Evolutionary conservation across 1,140 invertebrate genomes (phyloP).

Genomic region (Linepithema humile): DNA sequence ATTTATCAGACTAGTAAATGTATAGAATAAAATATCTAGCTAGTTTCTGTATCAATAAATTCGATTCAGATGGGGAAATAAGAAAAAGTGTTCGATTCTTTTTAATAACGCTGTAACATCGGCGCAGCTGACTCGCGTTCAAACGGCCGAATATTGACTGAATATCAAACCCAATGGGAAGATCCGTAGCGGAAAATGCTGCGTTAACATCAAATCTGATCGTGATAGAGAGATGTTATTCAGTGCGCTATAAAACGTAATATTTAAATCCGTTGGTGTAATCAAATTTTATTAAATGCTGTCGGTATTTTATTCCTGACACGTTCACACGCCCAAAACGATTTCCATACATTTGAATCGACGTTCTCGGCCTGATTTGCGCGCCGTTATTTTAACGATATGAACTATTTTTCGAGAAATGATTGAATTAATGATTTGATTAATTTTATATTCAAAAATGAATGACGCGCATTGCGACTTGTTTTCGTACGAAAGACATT

Average conservation of each 20-base stretch:
- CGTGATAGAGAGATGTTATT: conserved; percentile 29
- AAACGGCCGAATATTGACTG: background rate
- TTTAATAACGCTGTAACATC: conserved; percentile 22
- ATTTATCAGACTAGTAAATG: background rate
- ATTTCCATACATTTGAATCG: conserved; percentile 32
- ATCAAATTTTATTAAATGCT: conserved; percentile 41
- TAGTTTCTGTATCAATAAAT: background rate
- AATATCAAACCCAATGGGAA: background rate
- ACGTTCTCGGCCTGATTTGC: background rate
- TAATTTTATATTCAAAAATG: conserved; percentile 35
- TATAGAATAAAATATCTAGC: background rate
- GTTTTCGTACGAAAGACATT: background rate
- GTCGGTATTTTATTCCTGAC: conserved; percentile 24
- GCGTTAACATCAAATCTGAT: conserved; percentile 27
- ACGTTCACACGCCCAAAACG: background rate
- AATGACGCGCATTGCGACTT: background rate
- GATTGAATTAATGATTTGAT: conserved; percentile 27
- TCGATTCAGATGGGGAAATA: background rate
- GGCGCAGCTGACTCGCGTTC: background rate
- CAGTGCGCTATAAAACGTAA: conserved; percentile 9
- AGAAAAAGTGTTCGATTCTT: background rate
- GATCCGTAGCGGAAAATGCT: background rate
- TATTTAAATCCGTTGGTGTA: background rate
- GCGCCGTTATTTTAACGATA: conserved; percentile 24
- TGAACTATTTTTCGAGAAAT: conserved; percentile 1